Evolutionary conservation across 1,140 invertebrate species (phyloP).

Genomic region (Sycophaga agraensis): DNA sequence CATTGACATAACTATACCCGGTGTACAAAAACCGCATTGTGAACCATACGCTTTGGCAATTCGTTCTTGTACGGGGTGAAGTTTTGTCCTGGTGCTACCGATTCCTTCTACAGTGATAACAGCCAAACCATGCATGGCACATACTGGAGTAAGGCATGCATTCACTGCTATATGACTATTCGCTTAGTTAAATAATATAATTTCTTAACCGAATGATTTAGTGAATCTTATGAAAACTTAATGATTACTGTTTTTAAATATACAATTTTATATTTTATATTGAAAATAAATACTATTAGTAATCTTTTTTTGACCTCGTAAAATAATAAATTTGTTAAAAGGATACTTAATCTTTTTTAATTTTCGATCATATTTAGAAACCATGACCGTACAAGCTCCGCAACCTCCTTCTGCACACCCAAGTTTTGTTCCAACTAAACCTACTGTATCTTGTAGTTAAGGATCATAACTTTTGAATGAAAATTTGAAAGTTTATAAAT

Average conservation of each 20-base stretch:
- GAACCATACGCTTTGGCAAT: constrained; percentile 86
- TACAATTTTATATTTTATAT: too few relatives aligned
- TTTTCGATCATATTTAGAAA: constrained; percentile 71
- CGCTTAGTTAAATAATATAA: too few relatives aligned
- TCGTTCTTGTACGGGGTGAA: constrained; percentile 84
- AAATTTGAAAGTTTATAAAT: too few relatives aligned
- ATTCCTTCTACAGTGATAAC: constrained; percentile 91
- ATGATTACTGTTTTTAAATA: too few relatives aligned
- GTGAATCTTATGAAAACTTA: too few relatives aligned
- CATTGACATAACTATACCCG: constrained; percentile 94
- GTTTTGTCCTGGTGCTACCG: constrained; percentile 67
- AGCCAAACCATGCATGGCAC: constrained; percentile 78
- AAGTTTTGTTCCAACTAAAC: constrained; percentile 84
- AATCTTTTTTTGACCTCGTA: too few relatives aligned
- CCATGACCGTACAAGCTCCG: constrained; percentile 91
- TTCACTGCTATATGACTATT: constrained; percentile 90
- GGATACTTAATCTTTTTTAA: constrained; percentile 67
- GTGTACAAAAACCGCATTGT: constrained; percentile 90
- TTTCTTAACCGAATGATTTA: too few relatives aligned
- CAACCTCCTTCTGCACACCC: constrained; percentile 93
- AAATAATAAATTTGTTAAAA: constrained; percentile 48
- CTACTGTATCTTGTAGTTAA: constrained; percentile 56
- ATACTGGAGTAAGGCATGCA: constrained; percentile 83
- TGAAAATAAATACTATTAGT: too few relatives aligned
- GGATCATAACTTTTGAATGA: too few relatives aligned